Conservation (phyloP, 1,140 invertebrate genomes). For the Harlomillsia oculata region DNA sequence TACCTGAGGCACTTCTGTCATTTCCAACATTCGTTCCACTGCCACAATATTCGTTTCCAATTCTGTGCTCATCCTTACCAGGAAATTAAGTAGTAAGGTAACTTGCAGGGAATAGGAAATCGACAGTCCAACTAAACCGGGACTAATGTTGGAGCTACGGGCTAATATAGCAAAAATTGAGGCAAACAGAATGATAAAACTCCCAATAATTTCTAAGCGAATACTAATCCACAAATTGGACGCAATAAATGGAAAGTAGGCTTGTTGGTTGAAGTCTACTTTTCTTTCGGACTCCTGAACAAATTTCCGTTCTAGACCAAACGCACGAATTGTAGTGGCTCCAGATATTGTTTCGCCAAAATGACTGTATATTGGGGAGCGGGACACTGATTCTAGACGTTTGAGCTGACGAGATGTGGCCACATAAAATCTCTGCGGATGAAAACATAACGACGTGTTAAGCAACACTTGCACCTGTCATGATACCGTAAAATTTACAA, state of each 20-base stretch:
- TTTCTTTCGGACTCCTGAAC: constrained; percentile 37
- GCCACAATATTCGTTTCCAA: constrained; percentile 18
- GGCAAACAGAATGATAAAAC: not conserved
- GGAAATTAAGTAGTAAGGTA: constrained; percentile 4
- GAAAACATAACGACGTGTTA: too few relatives aligned
- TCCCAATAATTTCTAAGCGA: too few relatives aligned
- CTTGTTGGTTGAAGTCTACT: constrained; percentile 40
- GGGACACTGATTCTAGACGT: constrained; percentile 50
- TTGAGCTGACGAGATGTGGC: constrained; percentile 52
- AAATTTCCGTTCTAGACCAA: constrained; percentile 33
- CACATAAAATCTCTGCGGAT: constrained; percentile 49
- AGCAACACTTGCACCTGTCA: too few relatives aligned
- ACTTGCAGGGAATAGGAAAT: constrained; percentile 47
- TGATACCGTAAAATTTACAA: not conserved
- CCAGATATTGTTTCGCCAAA: constrained; percentile 51
- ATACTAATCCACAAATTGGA: constrained; percentile 37
- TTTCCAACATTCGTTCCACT: constrained; percentile 13
- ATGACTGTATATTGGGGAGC: constrained; percentile 56
- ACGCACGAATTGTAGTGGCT: constrained; percentile 37
- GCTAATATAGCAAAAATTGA: not conserved
- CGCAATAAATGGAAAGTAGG: constrained; percentile 41
- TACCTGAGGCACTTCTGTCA: constrained; percentile 42
- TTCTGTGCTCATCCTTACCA: constrained; percentile 3
- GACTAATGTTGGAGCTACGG: constrained; percentile 35
- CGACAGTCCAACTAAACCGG: constrained; percentile 44